phyloP scores from a whole-genome alignment of 1,140 invertebrate species.

The Eupeodes corollae region DNA sequence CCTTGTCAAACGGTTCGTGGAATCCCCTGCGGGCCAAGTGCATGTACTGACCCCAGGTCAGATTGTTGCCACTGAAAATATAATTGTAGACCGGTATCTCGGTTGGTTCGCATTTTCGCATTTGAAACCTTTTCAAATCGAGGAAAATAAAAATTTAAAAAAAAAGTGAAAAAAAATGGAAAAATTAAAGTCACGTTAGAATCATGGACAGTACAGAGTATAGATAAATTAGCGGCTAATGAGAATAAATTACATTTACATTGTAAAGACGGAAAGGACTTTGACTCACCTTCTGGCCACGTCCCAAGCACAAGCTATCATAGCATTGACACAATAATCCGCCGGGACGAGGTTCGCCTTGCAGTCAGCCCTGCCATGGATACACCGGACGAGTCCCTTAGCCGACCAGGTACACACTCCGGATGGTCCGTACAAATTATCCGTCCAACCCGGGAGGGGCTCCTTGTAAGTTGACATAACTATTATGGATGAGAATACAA shows the following conservation, averaged over 20 bases:
- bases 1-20: constrained; percentile 35
- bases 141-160: background rate
- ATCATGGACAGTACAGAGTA: no score
- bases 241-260: background rate
- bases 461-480: constrained; percentile 65
- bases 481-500: constrained; percentile 11
- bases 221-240: background rate
- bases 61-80: constrained; percentile 32
- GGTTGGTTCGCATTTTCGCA: constrained; percentile 13
- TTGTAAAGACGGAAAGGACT: no score
- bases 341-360: constrained; percentile 66
- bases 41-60: constrained; percentile 41
- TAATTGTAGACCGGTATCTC: constrained; percentile 43
- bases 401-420: constrained; percentile 44
- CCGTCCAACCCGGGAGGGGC: constrained; percentile 60
- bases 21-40: constrained; percentile 33
- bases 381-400: constrained; percentile 54
- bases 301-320: constrained; percentile 63
- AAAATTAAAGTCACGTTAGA: no score
- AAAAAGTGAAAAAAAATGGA: no score
- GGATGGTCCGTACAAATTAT: constrained; percentile 68
- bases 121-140: constrained; percentile 11
- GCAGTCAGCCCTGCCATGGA: constrained; percentile 45
- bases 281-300: constrained; percentile 38
- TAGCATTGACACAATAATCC: constrained; percentile 63